These are phyloP conservation scores for Prunella strophiata DNA, from an alignment of 2,797 vertebrate genomes.

Conservation along the genomic window DNA sequence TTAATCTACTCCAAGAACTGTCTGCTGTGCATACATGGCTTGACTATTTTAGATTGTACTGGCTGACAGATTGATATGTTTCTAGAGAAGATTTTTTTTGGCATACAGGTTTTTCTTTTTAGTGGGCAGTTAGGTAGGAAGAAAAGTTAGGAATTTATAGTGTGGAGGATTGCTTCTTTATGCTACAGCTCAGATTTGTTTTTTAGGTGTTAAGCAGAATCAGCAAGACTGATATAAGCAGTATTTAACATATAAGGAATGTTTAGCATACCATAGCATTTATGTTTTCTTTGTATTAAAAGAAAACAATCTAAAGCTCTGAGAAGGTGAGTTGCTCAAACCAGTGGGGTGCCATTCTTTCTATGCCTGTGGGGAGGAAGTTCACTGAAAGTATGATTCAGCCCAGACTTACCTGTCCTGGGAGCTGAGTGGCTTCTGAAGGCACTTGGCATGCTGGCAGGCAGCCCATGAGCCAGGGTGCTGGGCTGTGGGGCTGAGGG, in stretches of 20 bases:
- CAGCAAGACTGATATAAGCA: not conserved
- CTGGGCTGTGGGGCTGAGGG: not conserved
- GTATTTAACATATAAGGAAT: not conserved
- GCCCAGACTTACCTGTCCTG: not conserved
- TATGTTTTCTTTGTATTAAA: not conserved
- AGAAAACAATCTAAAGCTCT: not conserved
- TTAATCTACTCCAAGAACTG: not conserved
- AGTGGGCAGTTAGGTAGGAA: not conserved
- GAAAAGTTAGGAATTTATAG: not conserved
- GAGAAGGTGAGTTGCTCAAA: not conserved
- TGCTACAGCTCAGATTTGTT: not conserved
- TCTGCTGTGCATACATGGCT: not conserved
- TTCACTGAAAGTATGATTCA: not conserved
- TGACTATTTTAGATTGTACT: not conserved
- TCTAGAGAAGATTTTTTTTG: not conserved
- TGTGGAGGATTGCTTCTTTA: not conserved
- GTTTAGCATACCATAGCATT: not conserved
- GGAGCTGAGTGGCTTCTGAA: not conserved
- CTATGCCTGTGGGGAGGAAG: not conserved
- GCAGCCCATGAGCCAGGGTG: not conserved
- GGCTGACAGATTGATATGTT: not conserved
- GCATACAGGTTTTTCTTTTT: not conserved
- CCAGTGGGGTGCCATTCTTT: not conserved
- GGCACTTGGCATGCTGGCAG: not conserved
- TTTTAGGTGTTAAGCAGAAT: not conserved